Conservation (phyloP, 2,888 invertebrate genomes). For the Hymenopus coronatus region DNA sequence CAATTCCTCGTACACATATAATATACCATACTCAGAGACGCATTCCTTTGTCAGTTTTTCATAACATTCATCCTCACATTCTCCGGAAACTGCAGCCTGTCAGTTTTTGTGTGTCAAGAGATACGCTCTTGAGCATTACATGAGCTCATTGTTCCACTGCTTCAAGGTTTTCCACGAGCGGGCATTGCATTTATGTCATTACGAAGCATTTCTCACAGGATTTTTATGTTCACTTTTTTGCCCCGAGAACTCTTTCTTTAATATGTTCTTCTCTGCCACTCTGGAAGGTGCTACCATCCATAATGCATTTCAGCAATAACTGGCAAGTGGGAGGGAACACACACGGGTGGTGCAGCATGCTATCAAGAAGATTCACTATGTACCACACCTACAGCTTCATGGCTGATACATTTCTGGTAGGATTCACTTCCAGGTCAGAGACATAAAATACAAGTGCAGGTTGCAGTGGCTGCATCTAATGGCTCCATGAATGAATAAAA, state of each 20-base stretch:
- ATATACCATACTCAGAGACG: no score
- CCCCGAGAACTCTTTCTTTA: background rate
- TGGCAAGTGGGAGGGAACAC: background rate
- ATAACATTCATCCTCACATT: no score
- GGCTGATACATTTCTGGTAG: background rate
- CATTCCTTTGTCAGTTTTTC: no score
- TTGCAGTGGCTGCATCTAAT: background rate
- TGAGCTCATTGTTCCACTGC: background rate
- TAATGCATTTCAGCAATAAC: background rate
- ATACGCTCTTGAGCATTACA: no score
- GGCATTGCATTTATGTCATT: background rate
- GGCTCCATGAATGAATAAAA: background rate
- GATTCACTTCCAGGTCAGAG: background rate
- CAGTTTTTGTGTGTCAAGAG: no score
- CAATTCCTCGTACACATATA: no score
- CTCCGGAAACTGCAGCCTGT: no score
- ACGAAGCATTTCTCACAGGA: background rate
- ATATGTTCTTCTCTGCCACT: background rate
- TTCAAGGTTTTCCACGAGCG: background rate
- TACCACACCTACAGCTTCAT: background rate
- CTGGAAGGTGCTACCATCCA: background rate
- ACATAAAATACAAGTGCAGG: background rate
- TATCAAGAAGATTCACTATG: background rate
- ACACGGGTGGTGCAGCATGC: background rate
- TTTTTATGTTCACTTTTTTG: background rate